Evolutionary conservation across 2,113 vertebrate genomes (phyloP), one percentile per base, ranked within the genome.

Genomic region (Sakesphorus luctuosus): DNA sequence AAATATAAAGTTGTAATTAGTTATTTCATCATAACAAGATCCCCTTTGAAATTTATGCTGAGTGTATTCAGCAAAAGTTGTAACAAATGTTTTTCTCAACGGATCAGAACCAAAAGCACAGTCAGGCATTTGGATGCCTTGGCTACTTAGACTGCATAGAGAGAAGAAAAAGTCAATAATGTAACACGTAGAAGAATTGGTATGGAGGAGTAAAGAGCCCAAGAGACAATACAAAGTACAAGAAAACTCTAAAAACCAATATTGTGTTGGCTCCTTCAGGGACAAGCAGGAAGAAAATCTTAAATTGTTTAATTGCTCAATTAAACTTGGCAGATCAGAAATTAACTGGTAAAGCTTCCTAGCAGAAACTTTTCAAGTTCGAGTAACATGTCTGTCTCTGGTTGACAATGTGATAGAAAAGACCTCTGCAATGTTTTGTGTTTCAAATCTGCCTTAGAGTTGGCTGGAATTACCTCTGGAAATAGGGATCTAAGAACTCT

Each of bases 1-100:
- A 97, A 97, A 97, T 74, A 94, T 47, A 94, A 97, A 95, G 76
- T 85, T 96, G 75, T 96, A 97, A 98, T 97, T 97, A 97, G 89
- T 52, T 52, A 80, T 95, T 97, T 97, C 84, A 94, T 94, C 94
- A 78, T 66, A 86, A 46, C 82, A 69, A 90, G 44, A 61, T 81
- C 47, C 40, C 49, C 72, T 92, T 94, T 91, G 90, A 97, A 96
- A 97, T 88, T 61, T 68, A 50, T 90, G 52, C 59, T 89, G 71
- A 53, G 43, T 94, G 80, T 52, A 80, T 66, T 91, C 78, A 79
- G 71, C 33, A 93, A 82, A 87, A 91, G 13, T 44, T 68, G 26
- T 75, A 82, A 61, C 38, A 52, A 55, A 77, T 38, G 4, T 68
- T 93, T 72, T 66, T 43, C 62, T 77, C 17, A 33, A 31, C 35